A percentile compares a stretch with the other conserved stretches of the same genome.
Conservation (phyloP, 2,797 vertebrate species). For the Gastrophryne carolinensis region DNA sequence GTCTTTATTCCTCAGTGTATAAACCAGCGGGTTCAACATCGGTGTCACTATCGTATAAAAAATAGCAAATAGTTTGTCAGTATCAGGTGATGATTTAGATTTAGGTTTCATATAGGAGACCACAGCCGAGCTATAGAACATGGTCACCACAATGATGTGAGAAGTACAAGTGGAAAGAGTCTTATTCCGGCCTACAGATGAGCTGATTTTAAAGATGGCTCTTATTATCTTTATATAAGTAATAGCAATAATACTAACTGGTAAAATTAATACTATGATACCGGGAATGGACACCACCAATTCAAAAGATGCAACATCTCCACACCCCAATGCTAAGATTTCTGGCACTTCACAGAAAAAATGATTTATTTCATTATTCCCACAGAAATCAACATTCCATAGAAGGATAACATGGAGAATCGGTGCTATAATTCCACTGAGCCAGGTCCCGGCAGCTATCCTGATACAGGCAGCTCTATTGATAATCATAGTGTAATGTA, state of each 20-base stretch:
- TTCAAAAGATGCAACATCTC: background rate
- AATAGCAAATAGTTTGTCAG: slow-evolving; percentile 49
- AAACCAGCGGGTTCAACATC: slow-evolving; percentile 13
- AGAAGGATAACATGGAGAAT: background rate
- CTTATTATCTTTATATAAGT: slow-evolving; percentile 23
- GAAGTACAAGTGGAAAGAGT: slow-evolving; percentile 37
- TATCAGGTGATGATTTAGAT: slow-evolving; percentile 41
- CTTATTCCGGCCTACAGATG: slow-evolving; percentile 29
- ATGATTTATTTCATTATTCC: slow-evolving; percentile 1
- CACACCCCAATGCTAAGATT: background rate
- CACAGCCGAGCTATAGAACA: slow-evolving; percentile 50
- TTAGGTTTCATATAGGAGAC: slow-evolving; percentile 54
- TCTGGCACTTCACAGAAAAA: slow-evolving; percentile 22
- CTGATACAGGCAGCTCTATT: background rate
- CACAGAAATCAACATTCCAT: background rate
- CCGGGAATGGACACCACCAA: background rate
- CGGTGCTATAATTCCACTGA: background rate
- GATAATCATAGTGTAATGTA: slow-evolving; percentile 12
- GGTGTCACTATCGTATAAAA: slow-evolving; percentile 48
- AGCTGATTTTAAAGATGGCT: slow-evolving; percentile 50
- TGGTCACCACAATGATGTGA: slow-evolving; percentile 46
- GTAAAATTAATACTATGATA: background rate
- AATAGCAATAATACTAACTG: background rate
- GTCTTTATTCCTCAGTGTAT: slow-evolving; percentile 32
- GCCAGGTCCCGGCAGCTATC: background rate